Base-by-base conservation (phyloP, 2,888 invertebrate species). In the Noctua comes region DNA sequence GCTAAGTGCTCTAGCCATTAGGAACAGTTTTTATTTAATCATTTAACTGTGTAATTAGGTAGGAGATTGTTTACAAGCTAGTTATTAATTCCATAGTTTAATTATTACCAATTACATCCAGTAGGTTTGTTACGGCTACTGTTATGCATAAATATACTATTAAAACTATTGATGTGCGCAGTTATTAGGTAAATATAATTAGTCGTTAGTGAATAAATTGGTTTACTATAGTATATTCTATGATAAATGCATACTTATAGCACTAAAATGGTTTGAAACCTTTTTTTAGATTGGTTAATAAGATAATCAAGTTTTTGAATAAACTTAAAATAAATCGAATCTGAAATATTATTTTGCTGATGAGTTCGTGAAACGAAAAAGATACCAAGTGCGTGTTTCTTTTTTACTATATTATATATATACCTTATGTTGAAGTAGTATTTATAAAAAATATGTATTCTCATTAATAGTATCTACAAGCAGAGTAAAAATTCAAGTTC, bases 1-100 rank as follows among this genome's bases (percentile, higher is more conserved):
- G 43, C 27, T 68, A 76, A 80, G 74, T 71, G 31, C 13, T 57
- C 24, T 4, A 43, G 10, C 71, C 7, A 62, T 68, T 73, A 76
- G 1, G 4, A 72, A 76, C 51, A 48, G 72, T 77, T 76, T 85
- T 82, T 82, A 77, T 75, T 65, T 48, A 73, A 79, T 76, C 57
- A 86, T 65, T 73, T 78, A 77, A 64, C 62, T 66, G 31, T 6
- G 40, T 75, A 68, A 83, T 83, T 73, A 79, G 40, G 74, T 51
- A 68, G 54, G 36, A 62, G 71, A 85, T 75, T 77, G 73, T 82
- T 86, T 76, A 82, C 83, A 62, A 48, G 64, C 64, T 13, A 31
- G 68, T 73, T 85, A 86, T 70, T 82, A 82, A 82, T 78, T 77
- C 70, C 64, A 54, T 46, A 54, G 59, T 86, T 82, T 75, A 69